Conservation (phyloP, 2,888 invertebrate genomes). For the Prosopocoilus inquinatus region DNA sequence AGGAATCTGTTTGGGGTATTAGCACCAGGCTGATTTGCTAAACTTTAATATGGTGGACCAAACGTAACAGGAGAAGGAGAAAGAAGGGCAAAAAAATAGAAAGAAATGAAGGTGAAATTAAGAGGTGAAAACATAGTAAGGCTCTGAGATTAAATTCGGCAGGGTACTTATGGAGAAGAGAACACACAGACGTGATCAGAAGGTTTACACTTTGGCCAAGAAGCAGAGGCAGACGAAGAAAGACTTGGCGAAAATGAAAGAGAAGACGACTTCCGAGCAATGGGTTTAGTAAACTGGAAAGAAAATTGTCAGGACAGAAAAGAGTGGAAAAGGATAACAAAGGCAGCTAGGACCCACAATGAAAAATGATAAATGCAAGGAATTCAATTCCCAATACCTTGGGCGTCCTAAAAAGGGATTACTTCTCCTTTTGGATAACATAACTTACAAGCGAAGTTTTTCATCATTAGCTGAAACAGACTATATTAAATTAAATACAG, state of each 20-base stretch:
- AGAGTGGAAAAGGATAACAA: conserved; percentile 2
- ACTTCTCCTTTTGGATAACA: too few relatives aligned
- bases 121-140: conserved; percentile 11
- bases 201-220: neutral
- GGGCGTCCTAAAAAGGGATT: too few relatives aligned
- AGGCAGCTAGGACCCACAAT: neutral
- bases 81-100: conserved; percentile 8
- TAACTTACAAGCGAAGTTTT: too few relatives aligned
- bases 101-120: conserved; percentile 4
- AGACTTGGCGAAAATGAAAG: neutral
- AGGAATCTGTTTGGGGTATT: too few relatives aligned
- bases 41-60: too few relatives aligned
- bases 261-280: neutral
- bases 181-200: neutral
- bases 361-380: too few relatives aligned
- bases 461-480: too few relatives aligned
- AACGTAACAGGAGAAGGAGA: conserved; percentile 8
- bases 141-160: conserved; percentile 6
- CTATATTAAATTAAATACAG: too few relatives aligned
- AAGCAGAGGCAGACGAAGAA: neutral
- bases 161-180: conserved; percentile 9
- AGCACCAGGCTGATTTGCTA: too few relatives aligned
- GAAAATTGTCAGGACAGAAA: neutral
- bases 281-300: neutral
- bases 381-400: too few relatives aligned